These are phyloP conservation scores for Orthonevra nobilis DNA, from an alignment of 2,888 invertebrate genomes.

Conservation along the genomic window DNA sequence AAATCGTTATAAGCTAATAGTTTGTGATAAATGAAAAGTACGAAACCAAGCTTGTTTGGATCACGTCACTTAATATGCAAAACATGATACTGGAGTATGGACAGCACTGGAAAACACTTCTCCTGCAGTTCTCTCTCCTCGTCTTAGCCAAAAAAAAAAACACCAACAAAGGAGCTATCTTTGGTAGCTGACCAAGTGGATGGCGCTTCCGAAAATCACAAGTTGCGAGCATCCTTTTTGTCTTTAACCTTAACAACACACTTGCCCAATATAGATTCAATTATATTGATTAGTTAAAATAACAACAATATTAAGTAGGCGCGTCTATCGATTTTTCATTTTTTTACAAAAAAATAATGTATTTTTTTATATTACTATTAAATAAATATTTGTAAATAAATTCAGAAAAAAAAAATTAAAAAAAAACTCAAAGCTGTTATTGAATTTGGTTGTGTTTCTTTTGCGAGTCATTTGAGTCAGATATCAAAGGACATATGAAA, in stretches of 20 bases:
- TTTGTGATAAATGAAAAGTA: slow-evolving; percentile 76
- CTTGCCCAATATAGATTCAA: slow-evolving; percentile 65
- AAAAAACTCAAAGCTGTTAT: not conserved
- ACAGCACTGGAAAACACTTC: too few species aligned
- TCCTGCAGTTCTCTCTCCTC: slow-evolving; percentile 7
- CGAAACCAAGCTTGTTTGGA: slow-evolving; percentile 44
- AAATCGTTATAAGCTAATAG: slow-evolving; percentile 75
- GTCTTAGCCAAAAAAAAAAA: slow-evolving; percentile 67
- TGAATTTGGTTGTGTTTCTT: too few species aligned
- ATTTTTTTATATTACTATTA: slow-evolving; percentile 62
- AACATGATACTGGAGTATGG: slow-evolving; percentile 37
- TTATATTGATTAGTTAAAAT: slow-evolving; percentile 33
- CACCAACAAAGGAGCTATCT: slow-evolving; percentile 61
- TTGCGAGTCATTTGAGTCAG: too few species aligned
- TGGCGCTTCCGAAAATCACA: slow-evolving; percentile 50
- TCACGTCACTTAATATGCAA: slow-evolving; percentile 42
- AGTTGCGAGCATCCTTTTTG: slow-evolving; percentile 53
- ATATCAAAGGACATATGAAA: too few species aligned
- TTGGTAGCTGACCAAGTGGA: slow-evolving; percentile 47
- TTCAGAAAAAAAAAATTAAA: slow-evolving; percentile 36
- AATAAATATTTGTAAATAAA: slow-evolving; percentile 68
- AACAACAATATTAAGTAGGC: slow-evolving; percentile 41
- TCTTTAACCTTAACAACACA: slow-evolving; percentile 59
- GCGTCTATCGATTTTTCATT: slow-evolving; percentile 69
- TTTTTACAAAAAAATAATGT: slow-evolving; percentile 59